These are phyloP conservation scores for Odontocolon sp. DNA, from an alignment of 2,888 invertebrate species.

Conservation along the genomic window DNA sequence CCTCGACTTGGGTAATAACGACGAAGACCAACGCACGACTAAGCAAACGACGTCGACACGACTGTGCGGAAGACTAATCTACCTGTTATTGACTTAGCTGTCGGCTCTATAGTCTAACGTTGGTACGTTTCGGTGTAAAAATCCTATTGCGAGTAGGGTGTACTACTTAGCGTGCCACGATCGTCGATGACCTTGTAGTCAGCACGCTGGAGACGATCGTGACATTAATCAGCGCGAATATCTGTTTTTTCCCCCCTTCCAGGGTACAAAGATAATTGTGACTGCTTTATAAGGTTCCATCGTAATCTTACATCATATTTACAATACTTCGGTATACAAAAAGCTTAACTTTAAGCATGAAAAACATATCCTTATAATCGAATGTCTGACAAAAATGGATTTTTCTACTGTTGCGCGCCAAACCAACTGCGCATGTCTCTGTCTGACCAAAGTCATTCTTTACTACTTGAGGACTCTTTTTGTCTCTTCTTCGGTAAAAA, in stretches of 20 bases:
- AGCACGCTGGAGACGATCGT: slow-evolving; percentile 8
- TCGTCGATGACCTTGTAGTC: slow-evolving; percentile 41
- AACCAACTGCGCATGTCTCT: neutral
- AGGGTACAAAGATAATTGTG: neutral
- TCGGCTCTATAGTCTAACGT: slow-evolving; percentile 55
- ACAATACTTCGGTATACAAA: neutral
- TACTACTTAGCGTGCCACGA: slow-evolving; percentile 34
- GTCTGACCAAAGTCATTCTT: neutral
- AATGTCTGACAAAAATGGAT: slow-evolving; percentile 20
- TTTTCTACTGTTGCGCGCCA: slow-evolving; percentile 15
- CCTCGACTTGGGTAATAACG: slow-evolving; percentile 47
- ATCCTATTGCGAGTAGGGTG: slow-evolving; percentile 46
- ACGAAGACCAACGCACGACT: slow-evolving; percentile 69
- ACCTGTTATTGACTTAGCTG: slow-evolving; percentile 73
- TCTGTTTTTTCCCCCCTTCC: neutral
- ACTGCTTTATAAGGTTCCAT: neutral
- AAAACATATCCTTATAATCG: neutral
- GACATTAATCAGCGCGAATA: slow-evolving; percentile 32
- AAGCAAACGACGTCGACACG: slow-evolving; percentile 52
- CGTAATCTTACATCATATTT: neutral
- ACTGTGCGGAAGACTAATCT: slow-evolving; percentile 68
- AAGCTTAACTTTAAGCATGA: neutral
- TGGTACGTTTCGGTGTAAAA: slow-evolving; percentile 41
- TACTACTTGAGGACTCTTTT: slow-evolving; percentile 17
- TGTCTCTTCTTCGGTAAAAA: neutral